These are phyloP conservation scores for Amaurobius ferox DNA, from an alignment of 2,888 invertebrate genomes.

Conservation along the genomic window DNA sequence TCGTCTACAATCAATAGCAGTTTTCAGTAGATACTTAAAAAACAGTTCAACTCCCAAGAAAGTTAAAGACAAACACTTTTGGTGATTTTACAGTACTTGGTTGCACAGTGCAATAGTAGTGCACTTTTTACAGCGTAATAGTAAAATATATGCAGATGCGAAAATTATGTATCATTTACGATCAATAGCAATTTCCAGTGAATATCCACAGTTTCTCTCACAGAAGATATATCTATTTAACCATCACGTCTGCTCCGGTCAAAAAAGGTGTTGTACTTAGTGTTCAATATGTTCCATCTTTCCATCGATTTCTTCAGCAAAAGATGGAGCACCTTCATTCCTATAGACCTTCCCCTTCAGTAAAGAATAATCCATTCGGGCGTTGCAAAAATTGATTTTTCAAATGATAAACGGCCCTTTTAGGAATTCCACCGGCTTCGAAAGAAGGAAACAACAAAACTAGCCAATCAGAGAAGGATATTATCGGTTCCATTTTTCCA, in stretches of 20 bases:
- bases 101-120: no score
- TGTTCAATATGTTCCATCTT: background rate
- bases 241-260: background rate
- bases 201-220: no score
- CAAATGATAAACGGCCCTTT: constrained; percentile 16
- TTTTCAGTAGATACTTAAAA: no score
- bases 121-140: no score
- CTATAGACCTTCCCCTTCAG: constrained; percentile 2
- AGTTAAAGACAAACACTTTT: no score
- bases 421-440: background rate
- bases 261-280: background rate
- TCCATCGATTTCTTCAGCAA: background rate
- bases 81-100: no score
- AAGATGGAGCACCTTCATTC: constrained; percentile 3
- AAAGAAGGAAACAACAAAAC: background rate
- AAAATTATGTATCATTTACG: no score
- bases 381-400: constrained; percentile 18
- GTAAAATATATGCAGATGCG: no score
- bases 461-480: background rate
- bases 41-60: no score
- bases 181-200: no score
- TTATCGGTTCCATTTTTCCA: background rate
- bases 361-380: constrained; percentile 11
- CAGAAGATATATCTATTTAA: constrained; percentile 3
- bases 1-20: no score